These are phyloP conservation scores for Agrotis clavis DNA, from an alignment of 2,888 invertebrate genomes.

Conservation along the genomic window DNA sequence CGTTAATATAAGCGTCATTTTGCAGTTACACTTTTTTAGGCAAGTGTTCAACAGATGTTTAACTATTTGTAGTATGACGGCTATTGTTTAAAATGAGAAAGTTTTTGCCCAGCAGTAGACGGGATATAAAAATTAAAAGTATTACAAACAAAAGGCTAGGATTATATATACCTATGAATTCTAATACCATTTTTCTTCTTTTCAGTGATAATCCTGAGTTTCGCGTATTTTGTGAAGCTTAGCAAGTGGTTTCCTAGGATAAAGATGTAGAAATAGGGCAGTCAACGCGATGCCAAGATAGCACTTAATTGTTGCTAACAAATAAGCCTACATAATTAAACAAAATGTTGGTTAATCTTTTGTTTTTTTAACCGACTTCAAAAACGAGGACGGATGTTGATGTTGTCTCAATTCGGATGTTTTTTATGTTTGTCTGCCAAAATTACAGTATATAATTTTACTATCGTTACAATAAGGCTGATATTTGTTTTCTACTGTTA, in stretches of 20 bases:
- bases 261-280: constrained; percentile 7
- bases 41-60: too few relatives aligned
- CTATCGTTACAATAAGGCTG: background rate
- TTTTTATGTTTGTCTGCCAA: background rate
- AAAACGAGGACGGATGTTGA: too few relatives aligned
- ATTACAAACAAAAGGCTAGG: background rate
- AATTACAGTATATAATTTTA: background rate
- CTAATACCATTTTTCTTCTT: constrained; percentile 4
- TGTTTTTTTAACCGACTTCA: too few relatives aligned
- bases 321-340: constrained; percentile 2
- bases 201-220: constrained; percentile 31
- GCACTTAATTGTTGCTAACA: constrained; percentile 10
- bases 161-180: background rate
- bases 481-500: background rate
- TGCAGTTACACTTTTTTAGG: too few relatives aligned
- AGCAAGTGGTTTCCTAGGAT: constrained; percentile 11
- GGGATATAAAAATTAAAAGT: background rate
- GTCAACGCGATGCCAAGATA: background rate
- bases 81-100: too few relatives aligned
- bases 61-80: too few relatives aligned
- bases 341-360: too few relatives aligned
- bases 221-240: constrained; percentile 33
- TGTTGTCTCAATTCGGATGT: too few relatives aligned
- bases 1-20: too few relatives aligned
- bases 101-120: background rate